Base-by-base conservation (phyloP, 2,113 vertebrate genomes). In the Smithornis capensis region DNA sequence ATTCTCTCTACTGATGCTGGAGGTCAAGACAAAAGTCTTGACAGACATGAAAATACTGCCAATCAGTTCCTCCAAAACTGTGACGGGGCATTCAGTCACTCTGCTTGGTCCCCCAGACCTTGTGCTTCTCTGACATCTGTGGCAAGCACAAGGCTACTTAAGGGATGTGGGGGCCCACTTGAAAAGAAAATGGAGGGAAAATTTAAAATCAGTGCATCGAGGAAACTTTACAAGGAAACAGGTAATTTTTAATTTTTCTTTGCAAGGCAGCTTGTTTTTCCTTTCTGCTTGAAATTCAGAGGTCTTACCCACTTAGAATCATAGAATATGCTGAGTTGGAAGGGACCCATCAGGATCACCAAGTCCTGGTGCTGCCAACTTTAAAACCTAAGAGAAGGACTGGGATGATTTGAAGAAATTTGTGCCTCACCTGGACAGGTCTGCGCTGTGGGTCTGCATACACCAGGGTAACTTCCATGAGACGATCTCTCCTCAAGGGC, bases 401-500 rank as follows among this genome's bases (percentile, higher is more conserved):
- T 60, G 11, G 18, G 38, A 33, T 19, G 31, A 64, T 38, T 67
- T 40, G 19, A 45, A 83, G 52, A 44, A 78, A 69, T 45, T 2
- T 25, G 7, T 38, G 40, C 24, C 97, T 98, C 97, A 99, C 99
- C 98, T 99, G 99, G 53, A 98, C 98, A 93, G 99, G 99, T 97
- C 98, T 98, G 27, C 91, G 98, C 89, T 98, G 98, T n/a, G 99
- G 98, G 95, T 99, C 98, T 45, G 98, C 98, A 79, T 98, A 98
- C 22, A 99, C 98, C 89, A 99, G 88, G 50, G 99, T 98, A 63
- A 99, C 98, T 97, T 99, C 99, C 97, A 99, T 97, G 17, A 98
- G 98, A 27, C 99, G 99, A 94, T 99, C 99, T 96, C 99, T 99
- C 97, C 98, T 99, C 98, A 99, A 98, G 78, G 99, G 99, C 68